A percentile compares a stretch with the other conserved stretches of the same genome.
Conservation (phyloP, 1,140 invertebrate genomes). For the Kradibia gibbosae region DNA sequence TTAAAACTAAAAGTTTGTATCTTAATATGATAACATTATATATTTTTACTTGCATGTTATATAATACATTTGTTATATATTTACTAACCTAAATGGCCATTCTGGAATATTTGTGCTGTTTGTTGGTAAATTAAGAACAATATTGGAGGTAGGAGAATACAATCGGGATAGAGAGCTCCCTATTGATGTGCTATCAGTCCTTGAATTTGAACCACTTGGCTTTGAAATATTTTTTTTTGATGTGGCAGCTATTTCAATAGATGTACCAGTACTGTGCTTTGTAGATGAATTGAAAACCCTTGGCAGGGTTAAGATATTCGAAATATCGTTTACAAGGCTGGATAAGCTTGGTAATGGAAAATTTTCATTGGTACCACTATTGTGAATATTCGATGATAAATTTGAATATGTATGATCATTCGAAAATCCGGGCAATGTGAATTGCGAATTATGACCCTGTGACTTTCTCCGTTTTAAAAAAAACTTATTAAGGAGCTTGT, state of each 20-base stretch:
- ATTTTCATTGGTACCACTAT: slow-evolving; percentile 21
- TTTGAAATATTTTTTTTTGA: slow-evolving; percentile 24
- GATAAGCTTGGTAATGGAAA: slow-evolving; percentile 57
- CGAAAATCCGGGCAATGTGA: slow-evolving; percentile 17
- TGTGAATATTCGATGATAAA: slow-evolving; percentile 47
- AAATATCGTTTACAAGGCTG: slow-evolving; percentile 54
- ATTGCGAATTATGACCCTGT: not conserved
- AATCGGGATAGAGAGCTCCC: slow-evolving; percentile 45
- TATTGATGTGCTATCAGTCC: not conserved
- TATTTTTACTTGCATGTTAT: too few relatives aligned
- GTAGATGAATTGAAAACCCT: not conserved
- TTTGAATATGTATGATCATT: slow-evolving; percentile 64
- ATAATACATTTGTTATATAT: too few relatives aligned
- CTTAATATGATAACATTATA: too few relatives aligned
- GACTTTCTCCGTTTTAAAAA: slow-evolving; percentile 4
- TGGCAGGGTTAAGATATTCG: slow-evolving; percentile 27
- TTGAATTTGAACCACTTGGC: slow-evolving; percentile 16
- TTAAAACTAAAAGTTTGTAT: too few relatives aligned
- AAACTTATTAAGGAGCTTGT: slow-evolving; percentile 22
- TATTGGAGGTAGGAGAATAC: slow-evolving; percentile 43
- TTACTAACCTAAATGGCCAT: slow-evolving; percentile 44
- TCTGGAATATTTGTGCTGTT: slow-evolving; percentile 39
- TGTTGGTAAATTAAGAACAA: slow-evolving; percentile 30
- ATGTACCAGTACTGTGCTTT: not conserved
- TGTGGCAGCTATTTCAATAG: slow-evolving; percentile 31